Evolutionary conservation across 2,113 vertebrate species (phyloP).

Genomic region (Bungarus multicinctus): DNA sequence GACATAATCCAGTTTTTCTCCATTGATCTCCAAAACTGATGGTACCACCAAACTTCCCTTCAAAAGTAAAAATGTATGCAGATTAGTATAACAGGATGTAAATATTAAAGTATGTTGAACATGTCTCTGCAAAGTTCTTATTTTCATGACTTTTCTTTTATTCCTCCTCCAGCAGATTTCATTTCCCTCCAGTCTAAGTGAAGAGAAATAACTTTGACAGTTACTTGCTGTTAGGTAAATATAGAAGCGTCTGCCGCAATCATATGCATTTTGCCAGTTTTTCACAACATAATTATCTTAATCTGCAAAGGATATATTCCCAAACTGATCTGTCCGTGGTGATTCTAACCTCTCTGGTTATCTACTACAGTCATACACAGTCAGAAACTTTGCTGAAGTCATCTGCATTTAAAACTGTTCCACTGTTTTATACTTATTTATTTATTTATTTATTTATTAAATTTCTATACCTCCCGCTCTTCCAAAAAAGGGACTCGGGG

Average conservation of each 20-base stretch:
- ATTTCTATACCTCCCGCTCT: too few relatives aligned
- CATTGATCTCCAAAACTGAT: neutral
- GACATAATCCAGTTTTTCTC: neutral
- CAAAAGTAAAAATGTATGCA: slow-evolving; percentile 4
- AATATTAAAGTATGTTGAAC: slow-evolving; percentile 11
- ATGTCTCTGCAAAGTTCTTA: slow-evolving; percentile 3
- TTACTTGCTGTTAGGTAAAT: slow-evolving; percentile 12
- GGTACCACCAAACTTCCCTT: neutral
- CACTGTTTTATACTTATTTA: neutral
- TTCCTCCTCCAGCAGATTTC: neutral
- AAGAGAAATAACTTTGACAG: slow-evolving; percentile 27
- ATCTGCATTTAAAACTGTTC: neutral
- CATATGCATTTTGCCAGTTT: slow-evolving; percentile 22
- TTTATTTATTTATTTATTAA: too few relatives aligned
- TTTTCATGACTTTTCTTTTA: slow-evolving; percentile 2
- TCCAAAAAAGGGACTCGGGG: too few relatives aligned
- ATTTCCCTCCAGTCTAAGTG: slow-evolving; percentile 24
- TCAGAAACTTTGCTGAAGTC: neutral
- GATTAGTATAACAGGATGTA: slow-evolving; percentile 12
- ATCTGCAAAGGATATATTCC: neutral
- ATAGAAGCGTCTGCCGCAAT: neutral
- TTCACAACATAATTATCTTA: slow-evolving; percentile 19
- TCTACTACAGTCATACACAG: neutral
- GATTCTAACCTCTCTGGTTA: neutral
- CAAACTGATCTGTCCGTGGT: slow-evolving; percentile 6